Conservation (phyloP, 2,113 vertebrate genomes). For the Spermophilus dauricus region DNA sequence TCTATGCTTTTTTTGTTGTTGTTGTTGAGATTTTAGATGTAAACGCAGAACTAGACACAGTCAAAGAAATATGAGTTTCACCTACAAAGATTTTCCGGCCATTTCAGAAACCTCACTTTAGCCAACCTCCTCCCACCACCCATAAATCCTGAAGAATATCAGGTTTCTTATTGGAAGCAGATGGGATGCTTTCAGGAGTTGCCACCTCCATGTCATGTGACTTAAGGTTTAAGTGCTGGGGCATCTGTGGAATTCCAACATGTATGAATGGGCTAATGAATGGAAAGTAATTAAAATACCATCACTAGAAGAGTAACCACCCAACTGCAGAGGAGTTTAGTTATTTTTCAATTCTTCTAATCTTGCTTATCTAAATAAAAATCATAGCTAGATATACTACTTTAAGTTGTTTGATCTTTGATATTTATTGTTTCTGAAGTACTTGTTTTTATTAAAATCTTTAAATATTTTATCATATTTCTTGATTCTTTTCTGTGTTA, state of each 20-base stretch:
- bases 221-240: conserved; percentile 63
- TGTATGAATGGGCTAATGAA: conserved; percentile 53
- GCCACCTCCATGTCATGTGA: conserved; percentile 63
- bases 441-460: conserved; percentile 50
- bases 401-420: conserved; percentile 62
- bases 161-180: conserved; percentile 84
- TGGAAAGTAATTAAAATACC: conserved; percentile 70
- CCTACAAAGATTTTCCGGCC: conserved; percentile 72
- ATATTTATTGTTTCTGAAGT: conserved; percentile 61
- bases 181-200: conserved; percentile 75
- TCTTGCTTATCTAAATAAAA: conserved; percentile 73
- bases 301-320: conserved; percentile 29
- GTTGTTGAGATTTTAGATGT: conserved; percentile 54
- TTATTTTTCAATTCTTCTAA: conserved; percentile 62
- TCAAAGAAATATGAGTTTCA: conserved; percentile 74
- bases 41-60: conserved; percentile 50
- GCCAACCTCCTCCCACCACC: conserved; percentile 61
- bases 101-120: conserved; percentile 73
- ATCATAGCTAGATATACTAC: conserved; percentile 3
- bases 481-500: conserved; percentile 22
- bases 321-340: conserved; percentile 47
- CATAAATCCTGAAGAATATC: conserved; percentile 81
- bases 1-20: neutral
- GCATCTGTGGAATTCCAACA: conserved; percentile 75
- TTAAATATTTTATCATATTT: conserved; percentile 47